Evolutionary conservation across 2,797 vertebrate genomes (phyloP), one percentile per base, ranked within the genome.

Genomic region (Octomys mimax): DNA sequence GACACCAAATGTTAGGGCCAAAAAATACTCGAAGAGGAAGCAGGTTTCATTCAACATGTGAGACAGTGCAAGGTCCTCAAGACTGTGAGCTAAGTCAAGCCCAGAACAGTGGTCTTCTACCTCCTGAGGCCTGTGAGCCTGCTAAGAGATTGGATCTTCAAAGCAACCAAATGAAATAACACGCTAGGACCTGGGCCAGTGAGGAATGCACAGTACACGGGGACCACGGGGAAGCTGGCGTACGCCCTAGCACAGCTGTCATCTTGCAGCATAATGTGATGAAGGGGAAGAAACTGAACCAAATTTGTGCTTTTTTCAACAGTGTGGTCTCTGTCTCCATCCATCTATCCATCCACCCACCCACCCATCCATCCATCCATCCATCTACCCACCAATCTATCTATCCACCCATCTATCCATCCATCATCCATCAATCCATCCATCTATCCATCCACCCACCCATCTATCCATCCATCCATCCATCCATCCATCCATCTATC

Each of bases 181-280:
- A 68, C 90, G 24, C 31, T 33, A 4, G 18, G 66, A 33, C 33
- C 0, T 18, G 66, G 33, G 18, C 66, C 66, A 68, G 66, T 18
- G 33, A n/a, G 6, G 33, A 19, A 12, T 57, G 28, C 33, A 33
- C 33, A 62, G 54, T 39, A 18, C 1, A 18, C 1, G 39, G 28
- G 36, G 33, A 8, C 36, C 13, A 16, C 16, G 39, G 0, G 33
- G 57, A 3, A 31, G 13, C 36, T 54, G 57, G 7, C 22, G 21
- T 0, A 12, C 1, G 3, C 26, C 6, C 9, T 7, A n/a, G 18
- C 42, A 18, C 6, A 59, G 59, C n/a, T 3, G 6, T 64, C 42
- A 79, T 24, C 66, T 18, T 26, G 14, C 9, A 54, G 24, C 42
- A 42, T 9, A 33, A n/a, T 33, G 16, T 18, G 59, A 83, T 49